phyloP scores from a whole-genome alignment of 2,797 vertebrate species.

The Hypotaenidia philippensis region DNA sequence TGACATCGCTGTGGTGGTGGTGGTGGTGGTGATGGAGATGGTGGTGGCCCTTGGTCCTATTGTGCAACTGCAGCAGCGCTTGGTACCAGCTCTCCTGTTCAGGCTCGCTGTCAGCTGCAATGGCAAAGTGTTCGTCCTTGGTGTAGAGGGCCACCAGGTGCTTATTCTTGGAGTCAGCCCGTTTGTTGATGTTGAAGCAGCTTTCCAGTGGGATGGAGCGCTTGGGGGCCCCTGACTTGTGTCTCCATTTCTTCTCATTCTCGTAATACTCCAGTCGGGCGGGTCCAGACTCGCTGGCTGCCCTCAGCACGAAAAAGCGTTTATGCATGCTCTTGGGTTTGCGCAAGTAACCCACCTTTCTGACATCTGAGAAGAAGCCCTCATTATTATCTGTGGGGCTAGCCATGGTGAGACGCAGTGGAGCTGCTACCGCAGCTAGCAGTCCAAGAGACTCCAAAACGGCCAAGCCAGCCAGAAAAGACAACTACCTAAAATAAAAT shows the following conservation, averaged over 20 bases:
- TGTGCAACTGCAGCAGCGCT: slow-evolving; percentile 88
- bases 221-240: slow-evolving; percentile 90
- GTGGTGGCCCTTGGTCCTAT: slow-evolving; percentile 85
- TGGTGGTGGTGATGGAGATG: slow-evolving; percentile 72
- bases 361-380: slow-evolving; percentile 90
- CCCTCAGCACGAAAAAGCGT: slow-evolving; percentile 90
- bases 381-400: slow-evolving; percentile 85
- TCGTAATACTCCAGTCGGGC: slow-evolving; percentile 92
- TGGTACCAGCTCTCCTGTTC: slow-evolving; percentile 92
- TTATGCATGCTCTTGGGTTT: slow-evolving; percentile 95
- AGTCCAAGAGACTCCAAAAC: not conserved
- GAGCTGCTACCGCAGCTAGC: slow-evolving; percentile 2
- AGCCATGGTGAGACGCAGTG: slow-evolving; percentile 77
- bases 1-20: slow-evolving; percentile 72
- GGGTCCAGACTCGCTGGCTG: slow-evolving; percentile 86
- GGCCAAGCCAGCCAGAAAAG: not conserved
- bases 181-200: slow-evolving; percentile 93
- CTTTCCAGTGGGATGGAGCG: slow-evolving; percentile 89
- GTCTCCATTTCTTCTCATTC: slow-evolving; percentile 93
- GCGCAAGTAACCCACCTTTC: slow-evolving; percentile 92
- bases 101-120: slow-evolving; percentile 88
- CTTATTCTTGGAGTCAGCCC: slow-evolving; percentile 92
- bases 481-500: slow-evolving; percentile 42
- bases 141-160: slow-evolving; percentile 91
- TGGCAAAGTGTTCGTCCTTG: slow-evolving; percentile 90